Conservation (phyloP, 2,888 invertebrate species). For the Hyposoter didymator region DNA sequence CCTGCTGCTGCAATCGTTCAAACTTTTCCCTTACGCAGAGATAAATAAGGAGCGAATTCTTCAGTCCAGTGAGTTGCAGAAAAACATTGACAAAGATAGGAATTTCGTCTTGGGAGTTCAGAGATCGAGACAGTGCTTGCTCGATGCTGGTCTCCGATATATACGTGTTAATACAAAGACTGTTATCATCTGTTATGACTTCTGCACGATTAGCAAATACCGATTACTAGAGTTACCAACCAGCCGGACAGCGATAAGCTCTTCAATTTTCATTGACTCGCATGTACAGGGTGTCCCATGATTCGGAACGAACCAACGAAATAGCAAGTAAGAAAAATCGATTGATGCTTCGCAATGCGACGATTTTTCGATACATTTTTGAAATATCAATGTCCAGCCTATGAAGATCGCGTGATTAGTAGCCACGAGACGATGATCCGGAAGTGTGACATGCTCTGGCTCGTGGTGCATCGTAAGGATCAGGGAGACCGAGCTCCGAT, state of each 20-base stretch:
- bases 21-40: neutral
- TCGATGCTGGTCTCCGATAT: neutral
- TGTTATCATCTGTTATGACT: constrained; percentile 1
- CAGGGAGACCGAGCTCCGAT: neutral
- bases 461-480: too few species aligned
- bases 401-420: neutral
- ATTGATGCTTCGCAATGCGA: neutral
- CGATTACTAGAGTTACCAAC: constrained; percentile 3
- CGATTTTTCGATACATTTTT: neutral
- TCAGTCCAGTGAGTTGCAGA: neutral
- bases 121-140: neutral
- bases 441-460: too few species aligned
- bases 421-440: too few species aligned
- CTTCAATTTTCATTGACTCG: neutral
- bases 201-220: constrained; percentile 7
- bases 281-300: neutral
- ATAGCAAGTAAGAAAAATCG: neutral
- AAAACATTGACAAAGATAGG: neutral
- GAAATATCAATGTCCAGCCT: neutral
- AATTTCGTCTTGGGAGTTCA: neutral
- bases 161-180: constrained; percentile 5
- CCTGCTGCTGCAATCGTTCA: neutral
- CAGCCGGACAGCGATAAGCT: neutral
- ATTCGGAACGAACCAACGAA: neutral
- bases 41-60: neutral